These are phyloP conservation scores for Peromyscus aztecus DNA, from an alignment of 2,797 vertebrate species.

Conservation along the genomic window DNA sequence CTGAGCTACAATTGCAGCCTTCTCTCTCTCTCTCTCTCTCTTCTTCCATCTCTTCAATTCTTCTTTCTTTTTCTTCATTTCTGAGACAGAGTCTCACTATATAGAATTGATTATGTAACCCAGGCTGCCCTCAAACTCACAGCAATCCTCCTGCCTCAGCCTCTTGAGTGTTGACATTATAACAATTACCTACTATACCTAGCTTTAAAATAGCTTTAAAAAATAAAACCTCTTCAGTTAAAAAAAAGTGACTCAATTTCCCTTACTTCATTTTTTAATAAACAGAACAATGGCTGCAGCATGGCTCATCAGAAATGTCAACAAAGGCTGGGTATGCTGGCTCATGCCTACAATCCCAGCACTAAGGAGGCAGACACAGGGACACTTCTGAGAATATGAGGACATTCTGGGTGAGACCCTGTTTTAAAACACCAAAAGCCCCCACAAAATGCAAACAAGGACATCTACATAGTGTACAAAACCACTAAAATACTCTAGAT, in stretches of 20 bases:
- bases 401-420: background rate
- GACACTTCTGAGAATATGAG: background rate
- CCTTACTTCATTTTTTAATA: background rate
- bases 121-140: background rate
- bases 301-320: background rate
- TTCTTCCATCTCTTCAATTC: background rate
- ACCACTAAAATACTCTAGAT: slow-evolving; percentile 4
- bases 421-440: background rate
- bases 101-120: background rate
- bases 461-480: background rate
- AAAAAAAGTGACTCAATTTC: background rate
- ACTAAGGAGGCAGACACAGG: background rate
- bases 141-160: background rate
- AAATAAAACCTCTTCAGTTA: background rate
- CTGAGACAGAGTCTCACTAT: background rate
- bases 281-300: background rate
- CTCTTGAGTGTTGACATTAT: background rate
- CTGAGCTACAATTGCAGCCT: background rate
- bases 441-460: background rate
- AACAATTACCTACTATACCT: background rate
- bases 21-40: background rate
- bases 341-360: background rate
- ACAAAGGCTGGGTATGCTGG: background rate
- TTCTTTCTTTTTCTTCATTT: background rate
- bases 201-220: background rate